Evolutionary conservation across 2,888 invertebrate genomes (phyloP), one percentile per base, ranked within the genome.

Genomic region (Lithophane ornitopus): DNA sequence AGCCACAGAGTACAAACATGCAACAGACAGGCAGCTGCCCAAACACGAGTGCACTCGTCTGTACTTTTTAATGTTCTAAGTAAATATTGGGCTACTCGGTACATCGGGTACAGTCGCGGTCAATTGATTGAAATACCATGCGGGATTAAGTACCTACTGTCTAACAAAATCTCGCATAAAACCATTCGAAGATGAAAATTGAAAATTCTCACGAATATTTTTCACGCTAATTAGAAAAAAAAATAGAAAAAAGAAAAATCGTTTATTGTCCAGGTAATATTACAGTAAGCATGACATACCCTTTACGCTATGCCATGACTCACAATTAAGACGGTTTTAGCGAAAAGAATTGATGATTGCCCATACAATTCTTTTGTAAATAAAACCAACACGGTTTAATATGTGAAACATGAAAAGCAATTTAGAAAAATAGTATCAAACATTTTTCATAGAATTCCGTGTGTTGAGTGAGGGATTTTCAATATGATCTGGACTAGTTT

Each of bases 81-180:
- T 88, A 93, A 94, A 94, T 91, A 94, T 93, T 92, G 89, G 85
- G 74, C 88, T 87, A 79, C 78, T 34, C 59, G 65, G 54, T 66
- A 65, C 70, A 63, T 62, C 34, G 86, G 86, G 88, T 90, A 89
- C 91, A 90, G 93, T 93, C 90, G 90, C 91, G 91, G 87, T 89
- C 93, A 93, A 95, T 94, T 93, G 92, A 81, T 87, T 91, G 93
- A 90, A 93, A 93, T 92, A 89, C 89, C 89, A 81, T 86, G 83
- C 87, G 73, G 80, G 69, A 68, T 76, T 65, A 49, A 19, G 49
- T 49, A 49, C 49, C 49, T 3, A n/a, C 68, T 81, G 73, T 68
- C 67, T 63, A 72, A 76, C 74, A 69, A 76, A 77, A 74, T 75
- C 75, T 80, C 26, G 46, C 68, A 67, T 44, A 62, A 80, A 86